Evolutionary conservation across 1,140 invertebrate species (phyloP).

Genomic region (Bombus breviceps): DNA sequence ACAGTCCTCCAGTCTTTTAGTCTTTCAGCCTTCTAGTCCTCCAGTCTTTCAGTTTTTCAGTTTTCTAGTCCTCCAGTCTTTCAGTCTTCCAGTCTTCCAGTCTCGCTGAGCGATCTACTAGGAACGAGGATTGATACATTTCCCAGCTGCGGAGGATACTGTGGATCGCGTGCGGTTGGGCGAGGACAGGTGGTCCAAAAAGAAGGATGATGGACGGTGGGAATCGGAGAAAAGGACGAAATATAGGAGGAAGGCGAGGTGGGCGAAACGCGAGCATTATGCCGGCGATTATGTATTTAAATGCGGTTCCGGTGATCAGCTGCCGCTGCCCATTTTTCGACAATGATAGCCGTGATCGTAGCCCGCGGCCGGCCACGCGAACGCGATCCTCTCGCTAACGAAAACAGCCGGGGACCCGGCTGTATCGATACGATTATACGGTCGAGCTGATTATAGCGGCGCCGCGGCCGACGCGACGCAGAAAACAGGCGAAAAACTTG

Average conservation of each 20-base stretch:
- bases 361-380: constrained; percentile 61
- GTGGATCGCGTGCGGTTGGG: background rate
- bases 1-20: fast-evolving
- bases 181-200: constrained; percentile 8
- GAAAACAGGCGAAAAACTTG: too few relatives aligned
- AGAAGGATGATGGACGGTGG: background rate
- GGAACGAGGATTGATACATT: constrained; percentile 1
- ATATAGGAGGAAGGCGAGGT: background rate
- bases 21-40: fast-evolving
- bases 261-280: constrained; percentile 63
- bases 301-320: constrained; percentile 77
- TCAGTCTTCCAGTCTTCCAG: too few relatives aligned
- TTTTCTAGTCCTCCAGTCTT: fast-evolving
- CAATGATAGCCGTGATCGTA: constrained; percentile 53
- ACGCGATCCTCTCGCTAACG: constrained; percentile 20
- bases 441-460: too few relatives aligned
- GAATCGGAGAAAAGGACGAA: constrained; percentile 6
- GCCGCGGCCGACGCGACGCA: too few relatives aligned
- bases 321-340: constrained; percentile 70
- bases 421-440: too few relatives aligned
- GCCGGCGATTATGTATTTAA: constrained; percentile 73
- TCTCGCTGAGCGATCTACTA: too few relatives aligned
- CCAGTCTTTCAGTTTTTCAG: fast-evolving
- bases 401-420: background rate
- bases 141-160: background rate